phyloP scores from a whole-genome alignment of 2,888 invertebrate species.

The Malachius bipustulatus region DNA sequence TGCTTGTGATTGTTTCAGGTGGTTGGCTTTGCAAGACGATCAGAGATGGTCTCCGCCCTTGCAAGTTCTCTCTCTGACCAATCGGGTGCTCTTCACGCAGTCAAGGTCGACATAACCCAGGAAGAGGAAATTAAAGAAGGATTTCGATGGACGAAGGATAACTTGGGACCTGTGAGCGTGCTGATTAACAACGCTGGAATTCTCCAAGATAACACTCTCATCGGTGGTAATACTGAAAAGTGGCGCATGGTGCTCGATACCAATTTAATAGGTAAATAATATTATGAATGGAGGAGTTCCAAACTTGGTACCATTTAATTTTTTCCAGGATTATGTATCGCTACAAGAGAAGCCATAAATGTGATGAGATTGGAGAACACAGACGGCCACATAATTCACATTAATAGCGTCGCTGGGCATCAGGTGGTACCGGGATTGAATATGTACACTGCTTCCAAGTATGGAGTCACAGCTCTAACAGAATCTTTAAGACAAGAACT shows the following conservation, averaged over 20 bases:
- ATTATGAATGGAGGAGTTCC: too few species aligned
- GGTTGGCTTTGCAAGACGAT: conserved; percentile 3
- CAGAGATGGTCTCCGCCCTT: not conserved
- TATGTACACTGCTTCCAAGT: conserved; percentile 10
- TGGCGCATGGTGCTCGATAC: conserved; percentile 9
- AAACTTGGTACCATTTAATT: too few species aligned
- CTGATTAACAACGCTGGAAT: conserved; percentile 9
- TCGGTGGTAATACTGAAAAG: conserved; percentile 7
- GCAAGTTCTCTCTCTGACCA: not conserved
- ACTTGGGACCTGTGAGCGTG: conserved; percentile 5
- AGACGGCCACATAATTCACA: conserved; percentile 11
- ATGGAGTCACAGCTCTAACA: conserved; percentile 12
- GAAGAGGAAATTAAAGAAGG: conserved; percentile 6
- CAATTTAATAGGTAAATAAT: conserved; percentile 9
- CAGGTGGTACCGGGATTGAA: conserved; percentile 5
- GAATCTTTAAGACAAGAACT: conserved; percentile 13
- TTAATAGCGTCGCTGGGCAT: conserved; percentile 12
- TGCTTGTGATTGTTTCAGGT: too few species aligned
- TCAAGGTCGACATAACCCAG: conserved; percentile 8
- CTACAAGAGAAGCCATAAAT: conserved; percentile 9
- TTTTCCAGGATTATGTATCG: too few species aligned
- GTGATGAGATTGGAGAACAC: conserved; percentile 10
- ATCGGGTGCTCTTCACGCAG: not conserved
- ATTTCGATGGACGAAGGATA: conserved; percentile 9
- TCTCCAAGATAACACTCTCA: not conserved